These are phyloP conservation scores for Tupaia chinensis DNA, from an alignment of 2,113 vertebrate genomes.

Conservation along the genomic window DNA sequence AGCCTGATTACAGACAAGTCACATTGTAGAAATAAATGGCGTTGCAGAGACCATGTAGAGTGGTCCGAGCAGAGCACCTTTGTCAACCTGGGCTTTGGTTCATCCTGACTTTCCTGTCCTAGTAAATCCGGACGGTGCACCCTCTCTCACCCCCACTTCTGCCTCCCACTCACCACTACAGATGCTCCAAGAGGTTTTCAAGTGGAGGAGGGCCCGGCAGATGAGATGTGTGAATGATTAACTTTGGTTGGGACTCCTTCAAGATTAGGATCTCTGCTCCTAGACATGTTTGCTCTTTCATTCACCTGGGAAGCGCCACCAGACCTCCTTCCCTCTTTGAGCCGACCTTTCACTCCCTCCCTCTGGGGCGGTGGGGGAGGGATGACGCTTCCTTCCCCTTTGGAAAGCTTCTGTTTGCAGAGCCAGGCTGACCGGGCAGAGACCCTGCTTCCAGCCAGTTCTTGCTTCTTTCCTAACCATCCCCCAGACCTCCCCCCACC, in stretches of 20 bases:
- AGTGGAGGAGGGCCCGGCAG: neutral
- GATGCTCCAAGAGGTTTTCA: neutral
- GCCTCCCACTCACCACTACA: neutral
- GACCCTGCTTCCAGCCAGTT: slow-evolving; percentile 4
- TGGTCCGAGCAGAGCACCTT: neutral
- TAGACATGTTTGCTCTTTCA: slow-evolving; percentile 58
- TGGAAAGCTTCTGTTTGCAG: slow-evolving; percentile 74
- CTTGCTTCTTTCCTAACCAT: slow-evolving; percentile 48
- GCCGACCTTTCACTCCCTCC: slow-evolving; percentile 43
- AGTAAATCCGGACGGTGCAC: neutral
- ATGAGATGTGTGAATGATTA: slow-evolving; percentile 66
- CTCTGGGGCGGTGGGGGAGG: neutral
- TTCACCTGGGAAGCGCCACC: slow-evolving; percentile 63
- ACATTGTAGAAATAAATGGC: neutral
- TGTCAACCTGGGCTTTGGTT: neutral
- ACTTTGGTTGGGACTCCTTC: slow-evolving; percentile 57
- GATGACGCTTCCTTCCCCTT: slow-evolving; percentile 16
- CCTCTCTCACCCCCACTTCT: neutral
- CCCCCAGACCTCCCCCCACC: neutral
- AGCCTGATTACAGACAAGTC: slow-evolving; percentile 26
- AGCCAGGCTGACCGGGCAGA: slow-evolving; percentile 62
- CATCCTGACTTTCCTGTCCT: neutral
- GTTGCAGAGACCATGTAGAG: neutral
- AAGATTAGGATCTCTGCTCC: slow-evolving; percentile 71
- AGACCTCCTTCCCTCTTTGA: slow-evolving; percentile 9